phyloP scores from a whole-genome alignment of 2,113 vertebrate species.

The Pedetes capensis region DNA sequence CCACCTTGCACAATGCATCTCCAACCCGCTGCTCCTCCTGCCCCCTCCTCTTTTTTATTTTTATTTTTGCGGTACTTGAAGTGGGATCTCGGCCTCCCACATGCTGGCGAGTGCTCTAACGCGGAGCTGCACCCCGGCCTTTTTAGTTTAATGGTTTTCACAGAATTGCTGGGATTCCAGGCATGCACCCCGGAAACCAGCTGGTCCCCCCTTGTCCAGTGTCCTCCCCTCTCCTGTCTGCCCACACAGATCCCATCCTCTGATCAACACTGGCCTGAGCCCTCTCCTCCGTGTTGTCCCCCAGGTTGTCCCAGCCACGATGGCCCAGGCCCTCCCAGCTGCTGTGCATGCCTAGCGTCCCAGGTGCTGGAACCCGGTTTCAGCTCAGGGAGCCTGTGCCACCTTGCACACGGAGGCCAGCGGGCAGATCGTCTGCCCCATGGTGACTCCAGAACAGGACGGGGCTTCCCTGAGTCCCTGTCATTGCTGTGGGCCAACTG shows the following conservation, averaged over 20 bases:
- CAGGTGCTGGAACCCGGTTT: neutral
- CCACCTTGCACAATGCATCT: neutral
- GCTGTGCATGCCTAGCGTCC: too few relatives aligned
- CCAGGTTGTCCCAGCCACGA: too few relatives aligned
- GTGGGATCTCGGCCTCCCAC: too few relatives aligned
- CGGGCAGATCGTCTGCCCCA: neutral
- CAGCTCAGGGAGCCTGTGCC: neutral
- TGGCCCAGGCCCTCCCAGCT: neutral
- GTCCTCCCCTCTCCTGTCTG: neutral
- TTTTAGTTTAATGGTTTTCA: too few relatives aligned
- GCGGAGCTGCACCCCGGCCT: too few relatives aligned
- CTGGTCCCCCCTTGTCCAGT: neutral
- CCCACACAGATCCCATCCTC: neutral
- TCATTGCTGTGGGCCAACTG: neutral
- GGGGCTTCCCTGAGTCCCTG: neutral
- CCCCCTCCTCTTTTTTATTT: too few relatives aligned
- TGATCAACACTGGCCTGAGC: neutral
- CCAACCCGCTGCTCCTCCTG: neutral
- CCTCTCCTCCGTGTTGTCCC: too few relatives aligned
- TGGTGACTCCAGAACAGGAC: neutral
- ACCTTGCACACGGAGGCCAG: too few relatives aligned
- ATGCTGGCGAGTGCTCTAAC: too few relatives aligned
- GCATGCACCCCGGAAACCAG: too few relatives aligned
- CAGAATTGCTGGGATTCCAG: too few relatives aligned
- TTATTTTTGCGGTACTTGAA: too few relatives aligned